Base-by-base conservation (phyloP, 2,888 invertebrate genomes). In the Alviniconcha strummeri region DNA sequence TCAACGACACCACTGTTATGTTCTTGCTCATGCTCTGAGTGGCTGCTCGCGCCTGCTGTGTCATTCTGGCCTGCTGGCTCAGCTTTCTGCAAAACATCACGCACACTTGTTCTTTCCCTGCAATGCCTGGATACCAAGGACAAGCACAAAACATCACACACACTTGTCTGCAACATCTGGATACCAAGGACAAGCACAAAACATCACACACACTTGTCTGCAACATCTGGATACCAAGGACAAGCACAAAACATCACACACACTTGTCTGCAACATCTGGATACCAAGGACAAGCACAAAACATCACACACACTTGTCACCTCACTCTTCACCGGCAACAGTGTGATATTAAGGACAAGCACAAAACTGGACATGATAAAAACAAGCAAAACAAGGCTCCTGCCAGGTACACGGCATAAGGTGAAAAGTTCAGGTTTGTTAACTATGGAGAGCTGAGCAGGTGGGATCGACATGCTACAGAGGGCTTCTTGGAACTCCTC, bases 1-100 rank as follows among this genome's bases (percentile, higher is more conserved):
- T 82, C 55, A 60, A 55, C 5, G 82, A 77, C 17, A 82, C 77
- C 19, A 82, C 82, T 0, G 82, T 82, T 54, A 82, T 82, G 77
- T 82, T 82, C 36, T 77, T 82, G 82, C 69, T 82, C 17, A 9
- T 8, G 8, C 55, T 64, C 60, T 52, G 54, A 6, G 60, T 17
- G 15, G 55, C n/a, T 13, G 74, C 81, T 52, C 69, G 75, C 5
- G 76, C 64, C 60, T 77, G 54, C 77, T 82, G 82, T 17, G 60
- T 56, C 11, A 19, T 17, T 9, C 57, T 60, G 1, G 82, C 82
- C 54, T 82, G 76, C 77, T 82, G 82, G 54, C 19, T 69, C 55
- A 82, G 69, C 7, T 82, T 76, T 67, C 82, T 82, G 75, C 13
- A n/a, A 78, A 56, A n/a, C 8, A 17, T n/a, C 15, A 69, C 69